phyloP scores from a whole-genome alignment of 1,140 invertebrate genomes.

The Habropoda laboriosa region DNA sequence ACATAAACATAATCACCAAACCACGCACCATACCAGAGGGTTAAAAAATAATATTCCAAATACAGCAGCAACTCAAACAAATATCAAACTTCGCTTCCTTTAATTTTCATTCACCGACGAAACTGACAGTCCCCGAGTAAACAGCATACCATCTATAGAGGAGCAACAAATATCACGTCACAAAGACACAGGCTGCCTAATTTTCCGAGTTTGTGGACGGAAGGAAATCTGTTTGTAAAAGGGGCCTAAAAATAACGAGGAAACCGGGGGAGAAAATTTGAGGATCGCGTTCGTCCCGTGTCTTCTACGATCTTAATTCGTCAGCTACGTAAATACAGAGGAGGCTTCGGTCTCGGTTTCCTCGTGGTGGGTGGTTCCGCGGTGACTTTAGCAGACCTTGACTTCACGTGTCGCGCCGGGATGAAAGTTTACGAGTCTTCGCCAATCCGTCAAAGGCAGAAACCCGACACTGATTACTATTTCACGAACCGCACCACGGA shows the following conservation, averaged over 20 bases:
- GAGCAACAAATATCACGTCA: slow-evolving; percentile 7
- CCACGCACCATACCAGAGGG: too few relatives aligned
- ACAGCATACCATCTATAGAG: background rate
- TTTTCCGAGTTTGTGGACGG: too few relatives aligned
- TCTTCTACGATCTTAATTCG: slow-evolving; percentile 11
- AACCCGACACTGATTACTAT: slow-evolving; percentile 65
- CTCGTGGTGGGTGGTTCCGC: slow-evolving; percentile 60
- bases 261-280: background rate
- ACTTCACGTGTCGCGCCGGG: slow-evolving; percentile 59
- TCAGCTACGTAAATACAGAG: slow-evolving; percentile 32
- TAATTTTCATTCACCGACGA: background rate
- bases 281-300: background rate
- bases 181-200: background rate
- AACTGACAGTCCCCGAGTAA: slow-evolving; percentile 5
- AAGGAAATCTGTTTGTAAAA: background rate
- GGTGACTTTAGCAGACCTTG: slow-evolving; percentile 60
- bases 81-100: background rate
- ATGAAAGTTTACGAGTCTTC: slow-evolving; percentile 62
- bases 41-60: background rate
- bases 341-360: background rate
- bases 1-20: too few relatives aligned
- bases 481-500: slow-evolving; percentile 47
- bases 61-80: background rate
- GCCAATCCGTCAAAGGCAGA: slow-evolving; percentile 67
- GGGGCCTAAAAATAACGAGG: background rate